Base-by-base conservation (phyloP, 2,888 invertebrate species). In the Geophilus truncorum region DNA sequence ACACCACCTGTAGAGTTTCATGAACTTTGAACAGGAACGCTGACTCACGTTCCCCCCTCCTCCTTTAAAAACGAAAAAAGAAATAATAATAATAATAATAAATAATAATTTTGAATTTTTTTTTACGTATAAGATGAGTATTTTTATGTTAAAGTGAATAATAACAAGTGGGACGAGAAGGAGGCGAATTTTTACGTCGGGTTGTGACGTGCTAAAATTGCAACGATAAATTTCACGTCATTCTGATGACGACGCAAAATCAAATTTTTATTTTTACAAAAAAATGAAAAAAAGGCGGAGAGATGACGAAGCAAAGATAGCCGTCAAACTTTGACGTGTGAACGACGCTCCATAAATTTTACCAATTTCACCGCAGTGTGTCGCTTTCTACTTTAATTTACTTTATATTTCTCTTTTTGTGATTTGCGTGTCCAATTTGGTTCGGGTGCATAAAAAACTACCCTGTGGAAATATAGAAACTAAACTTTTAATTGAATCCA, bases 291-390 rank as follows among this genome's bases (percentile, higher is more conserved):
- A 57, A 57, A 57, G 21, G 21, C 5, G 4, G 21, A 57, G 1
- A 62, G 70, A 70, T 25, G 70, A 70, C 70, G 28, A 2, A 70
- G 28, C 28, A 70, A 70, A 70, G 28, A 70, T 70, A 28, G 70
- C 7, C 70, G 25, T 70, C 70, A 70, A 70, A 70, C 12, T 70
- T 25, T 70, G 70, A 70, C 70, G 70, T 70, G 70, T 70, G 70
- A 70, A 70, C 70, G 70, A 70, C 70, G 70, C 70, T 70, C 70
- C 70, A 70, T 70, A 70, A 70, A 70, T 70, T 62, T 25, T 28
- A 70, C 5, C 28, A 70, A 70, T 70, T 62, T 10, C 70, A 28
- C 28, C 25, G 28, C 70, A 25, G 70, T 23, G 70, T 28, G 70
- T 23, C 28, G 70, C 23, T 62, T 62, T 18, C 57, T 21, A 23